phyloP scores from a whole-genome alignment of 1,140 invertebrate genomes.

The Batillaria attramentaria region DNA sequence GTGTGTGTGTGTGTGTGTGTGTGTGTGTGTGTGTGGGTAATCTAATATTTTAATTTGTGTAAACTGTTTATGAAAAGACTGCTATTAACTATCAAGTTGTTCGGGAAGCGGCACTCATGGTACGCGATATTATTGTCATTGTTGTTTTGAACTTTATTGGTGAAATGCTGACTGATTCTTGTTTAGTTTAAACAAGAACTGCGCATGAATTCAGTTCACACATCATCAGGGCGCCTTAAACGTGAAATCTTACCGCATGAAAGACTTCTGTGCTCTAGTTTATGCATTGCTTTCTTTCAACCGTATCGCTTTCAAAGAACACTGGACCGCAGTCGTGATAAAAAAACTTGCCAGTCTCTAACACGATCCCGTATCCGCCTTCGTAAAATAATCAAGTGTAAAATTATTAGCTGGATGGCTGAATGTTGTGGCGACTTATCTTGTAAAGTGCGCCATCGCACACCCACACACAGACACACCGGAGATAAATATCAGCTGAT shows the following conservation, averaged over 20 bases:
- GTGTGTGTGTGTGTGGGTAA: conserved; percentile 14
- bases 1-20: conserved; percentile 14
- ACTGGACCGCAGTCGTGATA: not conserved
- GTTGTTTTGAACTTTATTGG: not conserved
- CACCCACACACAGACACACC: not conserved
- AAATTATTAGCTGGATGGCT: conserved; percentile 19
- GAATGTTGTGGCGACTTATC: not conserved
- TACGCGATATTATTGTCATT: not conserved
- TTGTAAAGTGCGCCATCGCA: not conserved
- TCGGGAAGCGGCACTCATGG: too few species aligned
- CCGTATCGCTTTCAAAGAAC: not conserved
- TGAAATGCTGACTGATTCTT: not conserved
- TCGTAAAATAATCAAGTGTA: not conserved
- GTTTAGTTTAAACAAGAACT: not conserved
- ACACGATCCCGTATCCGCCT: not conserved
- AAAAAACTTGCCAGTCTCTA: not conserved
- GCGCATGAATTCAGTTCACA: not conserved
- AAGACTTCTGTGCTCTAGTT: not conserved
- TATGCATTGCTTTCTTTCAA: conserved; percentile 8
- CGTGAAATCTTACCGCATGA: not conserved
- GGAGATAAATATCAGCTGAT: not conserved
- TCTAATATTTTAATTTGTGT: too few species aligned
- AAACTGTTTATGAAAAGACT: too few species aligned
- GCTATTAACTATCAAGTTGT: too few species aligned
- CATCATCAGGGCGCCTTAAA: too few species aligned